Evolutionary conservation across 2,797 vertebrate species (phyloP).

Genomic region (Melanotaenia maccullochi): DNA sequence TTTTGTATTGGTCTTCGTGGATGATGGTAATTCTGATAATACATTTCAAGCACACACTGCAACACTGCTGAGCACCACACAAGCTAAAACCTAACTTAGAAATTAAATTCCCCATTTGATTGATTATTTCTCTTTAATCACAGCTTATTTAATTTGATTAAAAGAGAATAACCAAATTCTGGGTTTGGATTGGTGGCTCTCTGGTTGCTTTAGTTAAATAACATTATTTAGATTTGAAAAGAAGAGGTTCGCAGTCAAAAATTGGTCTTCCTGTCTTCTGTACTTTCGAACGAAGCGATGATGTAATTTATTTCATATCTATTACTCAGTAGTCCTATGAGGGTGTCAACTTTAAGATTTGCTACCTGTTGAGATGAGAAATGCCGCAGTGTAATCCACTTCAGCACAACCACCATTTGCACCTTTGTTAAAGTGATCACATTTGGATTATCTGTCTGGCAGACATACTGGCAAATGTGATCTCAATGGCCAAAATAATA

Average conservation of each 20-base stretch:
- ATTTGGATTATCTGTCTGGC: not conserved
- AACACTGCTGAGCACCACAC: not conserved
- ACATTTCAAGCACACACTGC: too few relatives aligned
- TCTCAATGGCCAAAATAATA: not conserved
- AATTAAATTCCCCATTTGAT: not conserved
- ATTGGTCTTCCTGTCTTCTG: not conserved
- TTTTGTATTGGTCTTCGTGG: not conserved
- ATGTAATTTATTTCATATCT: not conserved
- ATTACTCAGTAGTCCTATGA: not conserved
- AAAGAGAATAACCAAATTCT: not conserved
- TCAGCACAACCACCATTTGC: not conserved
- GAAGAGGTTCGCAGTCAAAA: not conserved
- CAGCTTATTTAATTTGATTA: not conserved
- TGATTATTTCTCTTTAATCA: not conserved
- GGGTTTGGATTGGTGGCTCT: conserved; percentile 3
- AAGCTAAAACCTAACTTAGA: conserved; percentile 2
- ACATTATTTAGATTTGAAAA: conserved; percentile 1
- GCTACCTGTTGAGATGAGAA: not conserved
- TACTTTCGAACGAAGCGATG: not conserved
- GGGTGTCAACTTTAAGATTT: not conserved
- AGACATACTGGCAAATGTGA: not conserved
- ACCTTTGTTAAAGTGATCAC: not conserved
- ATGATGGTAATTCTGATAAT: not conserved
- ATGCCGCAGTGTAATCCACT: conserved; percentile 1
- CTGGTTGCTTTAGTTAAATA: conserved; percentile 10